Base-by-base conservation (phyloP, 2,888 invertebrate species). In the Drosophila fulvimacula region DNA sequence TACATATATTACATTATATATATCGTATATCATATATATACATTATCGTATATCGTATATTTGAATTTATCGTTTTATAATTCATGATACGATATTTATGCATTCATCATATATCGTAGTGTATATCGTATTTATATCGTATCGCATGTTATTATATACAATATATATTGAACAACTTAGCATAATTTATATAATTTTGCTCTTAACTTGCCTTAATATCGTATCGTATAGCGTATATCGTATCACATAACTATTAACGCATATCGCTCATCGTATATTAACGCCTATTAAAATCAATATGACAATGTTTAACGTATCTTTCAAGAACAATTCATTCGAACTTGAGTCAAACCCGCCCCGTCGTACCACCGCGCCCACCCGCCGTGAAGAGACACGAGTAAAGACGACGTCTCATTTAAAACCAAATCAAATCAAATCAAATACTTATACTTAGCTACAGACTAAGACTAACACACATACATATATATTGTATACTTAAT, bases 401-500 rank as follows among this genome's bases (percentile, higher is more conserved):
- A 65, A 67, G 62, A 62, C 34, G 52, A 17, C 48, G 53, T 61
- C 34, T 66, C 63, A 59, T 53, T 68, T 49, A 27, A 66, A 66
- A 51, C 6, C 60, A 48, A 73, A 69, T 70, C 5, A 55, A 62
- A 66, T 42, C 21, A 39, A 65, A 59, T 46, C 44, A 13, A 49
- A 55, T 51, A 56, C 39, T 41, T 11, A 30, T 17, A 48, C n/a
- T n/a, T 48, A 30, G 6, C 24, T 30, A 21, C 21, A 17, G n/a
- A 48, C n/a, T 27, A 27, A 46, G 17, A 17, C 30, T 48, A 30
- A 21, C 21, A 15, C 19, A 49, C 38, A 19, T 17, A 53, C 13
- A 19, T 58, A 49, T 46, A 30, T 53, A 57, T 68, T 58, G 59
- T 21, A 51, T 66, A 74, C 55, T 69, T 64, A 73, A 75, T 79